phyloP scores from a whole-genome alignment of 2,113 vertebrate species.

The Sarotherodon lohbergeri region DNA sequence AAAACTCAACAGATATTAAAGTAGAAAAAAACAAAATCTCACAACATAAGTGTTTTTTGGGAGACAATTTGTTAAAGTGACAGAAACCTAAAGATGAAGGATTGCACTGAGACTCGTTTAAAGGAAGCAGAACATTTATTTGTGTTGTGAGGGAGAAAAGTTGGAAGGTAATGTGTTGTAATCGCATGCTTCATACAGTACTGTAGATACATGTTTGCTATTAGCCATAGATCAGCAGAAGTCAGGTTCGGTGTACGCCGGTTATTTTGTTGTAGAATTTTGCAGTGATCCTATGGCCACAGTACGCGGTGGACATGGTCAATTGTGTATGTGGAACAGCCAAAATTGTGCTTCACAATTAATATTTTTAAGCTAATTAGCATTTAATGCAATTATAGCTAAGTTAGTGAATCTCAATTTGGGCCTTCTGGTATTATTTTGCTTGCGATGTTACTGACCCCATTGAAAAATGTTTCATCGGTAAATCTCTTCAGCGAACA shows the following conservation, averaged over 20 bases:
- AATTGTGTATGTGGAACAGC: neutral
- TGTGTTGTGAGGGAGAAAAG: neutral
- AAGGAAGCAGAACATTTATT: neutral
- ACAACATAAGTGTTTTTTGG: neutral
- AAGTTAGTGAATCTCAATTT: neutral
- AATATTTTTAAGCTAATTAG: neutral
- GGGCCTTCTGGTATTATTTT: neutral
- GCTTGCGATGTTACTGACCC: neutral
- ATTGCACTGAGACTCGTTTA: neutral
- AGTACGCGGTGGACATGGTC: neutral
- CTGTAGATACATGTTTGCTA: neutral
- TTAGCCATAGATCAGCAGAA: neutral
- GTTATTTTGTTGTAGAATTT: neutral
- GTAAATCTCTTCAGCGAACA: neutral
- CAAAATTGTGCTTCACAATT: neutral
- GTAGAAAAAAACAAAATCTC: neutral
- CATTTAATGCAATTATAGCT: neutral
- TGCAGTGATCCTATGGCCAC: neutral
- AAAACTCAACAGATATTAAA: neutral
- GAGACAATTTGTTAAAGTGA: neutral
- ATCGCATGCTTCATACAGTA: neutral
- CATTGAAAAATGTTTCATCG: neutral
- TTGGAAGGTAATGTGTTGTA: neutral
- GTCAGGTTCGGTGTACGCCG: neutral
- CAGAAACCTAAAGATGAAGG: neutral